These are phyloP conservation scores for Prunella strophiata DNA, from an alignment of 2,797 vertebrate genomes.

Conservation along the genomic window DNA sequence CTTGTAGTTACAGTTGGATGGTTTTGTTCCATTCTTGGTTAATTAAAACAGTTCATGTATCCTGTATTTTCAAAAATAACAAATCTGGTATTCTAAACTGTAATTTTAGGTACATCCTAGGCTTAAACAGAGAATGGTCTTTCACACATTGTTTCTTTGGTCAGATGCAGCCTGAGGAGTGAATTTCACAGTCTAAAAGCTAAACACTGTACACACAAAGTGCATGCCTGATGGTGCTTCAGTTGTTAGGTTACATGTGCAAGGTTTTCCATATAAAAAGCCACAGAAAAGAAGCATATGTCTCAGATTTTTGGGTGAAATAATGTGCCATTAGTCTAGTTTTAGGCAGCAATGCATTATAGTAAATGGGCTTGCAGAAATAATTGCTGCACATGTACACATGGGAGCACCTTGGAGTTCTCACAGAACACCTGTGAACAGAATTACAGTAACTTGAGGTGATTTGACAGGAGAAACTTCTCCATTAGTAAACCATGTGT, in stretches of 20 bases:
- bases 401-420: accelerated
- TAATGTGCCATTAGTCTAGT: neutral
- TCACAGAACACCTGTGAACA: neutral
- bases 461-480: neutral
- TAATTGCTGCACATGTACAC: neutral
- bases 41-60: neutral
- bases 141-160: neutral
- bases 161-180: neutral
- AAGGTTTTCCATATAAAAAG: neutral
- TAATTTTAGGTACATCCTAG: neutral
- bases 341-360: neutral
- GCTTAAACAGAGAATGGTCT: neutral
- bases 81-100: neutral
- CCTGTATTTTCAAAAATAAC: neutral
- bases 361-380: neutral
- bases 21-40: neutral
- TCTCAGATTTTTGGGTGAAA: neutral
- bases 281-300: neutral
- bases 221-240: neutral
- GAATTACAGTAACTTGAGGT: neutral
- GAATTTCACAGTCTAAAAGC: neutral
- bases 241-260: neutral
- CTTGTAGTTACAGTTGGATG: neutral
- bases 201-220: neutral
- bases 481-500: neutral